A percentile compares a stretch with the other conserved stretches of the same genome.
phyloP scores from a whole-genome alignment of 2,113 vertebrate species.

The Petroica traversi region DNA sequence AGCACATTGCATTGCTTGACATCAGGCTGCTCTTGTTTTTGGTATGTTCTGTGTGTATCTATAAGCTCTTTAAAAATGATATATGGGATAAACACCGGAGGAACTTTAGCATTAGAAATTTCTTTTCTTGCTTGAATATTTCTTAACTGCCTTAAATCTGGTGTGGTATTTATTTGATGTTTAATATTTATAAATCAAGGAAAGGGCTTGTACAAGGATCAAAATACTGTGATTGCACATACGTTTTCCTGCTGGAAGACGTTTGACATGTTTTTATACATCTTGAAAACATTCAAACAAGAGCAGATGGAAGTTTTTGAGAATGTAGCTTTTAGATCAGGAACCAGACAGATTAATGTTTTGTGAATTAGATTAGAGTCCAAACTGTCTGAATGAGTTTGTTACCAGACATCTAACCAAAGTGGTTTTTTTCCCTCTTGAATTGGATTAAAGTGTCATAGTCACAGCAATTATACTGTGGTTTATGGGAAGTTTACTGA shows the following conservation, averaged over 20 bases:
- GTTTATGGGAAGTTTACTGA: slow-evolving; percentile 16
- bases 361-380: slow-evolving; percentile 59
- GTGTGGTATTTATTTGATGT: neutral
- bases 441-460: slow-evolving; percentile 58
- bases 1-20: neutral
- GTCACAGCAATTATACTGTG: slow-evolving; percentile 20
- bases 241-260: neutral
- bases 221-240: neutral
- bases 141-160: neutral
- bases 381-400: slow-evolving; percentile 57
- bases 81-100: neutral
- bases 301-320: slow-evolving; percentile 16
- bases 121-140: neutral
- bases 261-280: neutral
- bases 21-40: neutral
- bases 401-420: slow-evolving; percentile 26
- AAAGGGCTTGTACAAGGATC: neutral
- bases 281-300: neutral
- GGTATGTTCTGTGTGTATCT: neutral
- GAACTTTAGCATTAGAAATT: neutral
- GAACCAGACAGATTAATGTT: slow-evolving; percentile 60
- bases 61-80: neutral
- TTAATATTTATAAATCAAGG: neutral
- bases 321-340: slow-evolving; percentile 25
- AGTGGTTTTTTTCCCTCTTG: neutral